Conservation (phyloP, 2,888 invertebrate species). For the Leucania comma region DNA sequence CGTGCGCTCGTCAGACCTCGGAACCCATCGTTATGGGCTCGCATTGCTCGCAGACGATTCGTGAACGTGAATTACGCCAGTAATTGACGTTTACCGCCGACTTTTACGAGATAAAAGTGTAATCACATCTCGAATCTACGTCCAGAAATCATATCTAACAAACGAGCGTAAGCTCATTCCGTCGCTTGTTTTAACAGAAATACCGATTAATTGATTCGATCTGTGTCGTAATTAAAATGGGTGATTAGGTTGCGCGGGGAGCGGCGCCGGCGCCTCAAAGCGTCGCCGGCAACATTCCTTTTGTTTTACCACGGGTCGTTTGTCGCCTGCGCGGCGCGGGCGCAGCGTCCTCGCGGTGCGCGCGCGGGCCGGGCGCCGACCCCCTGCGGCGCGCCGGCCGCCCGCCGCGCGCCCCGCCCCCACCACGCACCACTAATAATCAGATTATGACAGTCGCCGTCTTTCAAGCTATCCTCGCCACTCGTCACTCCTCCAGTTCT, state of each 20-base stretch:
- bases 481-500: conserved; percentile 84
- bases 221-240: conserved; percentile 91
- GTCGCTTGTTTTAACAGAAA: conserved; percentile 89
- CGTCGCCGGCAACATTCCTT: conserved; percentile 90
- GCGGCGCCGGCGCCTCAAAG: conserved; percentile 91
- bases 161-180: conserved; percentile 81
- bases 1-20: conserved; percentile 10
- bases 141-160: conserved; percentile 79
- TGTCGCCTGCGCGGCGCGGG: conserved; percentile 85
- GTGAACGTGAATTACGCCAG: conserved; percentile 62
- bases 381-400: conserved; percentile 85
- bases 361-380: conserved; percentile 87
- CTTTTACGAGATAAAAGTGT: conserved; percentile 78
- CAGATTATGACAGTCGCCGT: conserved; percentile 89
- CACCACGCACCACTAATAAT: conserved; percentile 86
- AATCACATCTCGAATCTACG: conserved; percentile 79
- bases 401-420: conserved; percentile 88
- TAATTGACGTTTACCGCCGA: conserved; percentile 71
- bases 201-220: conserved; percentile 91
- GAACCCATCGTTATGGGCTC: conserved; percentile 22
- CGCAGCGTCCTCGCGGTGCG: conserved; percentile 10
- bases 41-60: conserved; percentile 39
- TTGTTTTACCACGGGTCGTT: conserved; percentile 91
- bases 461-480: conserved; percentile 75
- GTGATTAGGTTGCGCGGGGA: conserved; percentile 89